Evolutionary conservation across 2,888 invertebrate species (phyloP).

Genomic region (Lasiommata megera): DNA sequence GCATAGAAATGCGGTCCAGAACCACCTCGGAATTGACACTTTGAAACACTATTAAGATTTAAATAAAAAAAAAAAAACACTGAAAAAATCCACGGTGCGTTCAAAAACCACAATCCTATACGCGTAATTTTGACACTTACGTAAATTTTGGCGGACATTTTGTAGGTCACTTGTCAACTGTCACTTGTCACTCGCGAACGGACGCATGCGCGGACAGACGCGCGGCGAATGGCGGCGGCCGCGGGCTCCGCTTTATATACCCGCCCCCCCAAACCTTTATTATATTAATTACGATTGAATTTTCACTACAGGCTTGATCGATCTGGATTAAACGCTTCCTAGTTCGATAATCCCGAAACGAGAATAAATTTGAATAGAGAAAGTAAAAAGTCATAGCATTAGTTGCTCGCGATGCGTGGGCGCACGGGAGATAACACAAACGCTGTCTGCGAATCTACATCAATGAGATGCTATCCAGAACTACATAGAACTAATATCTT

Average conservation of each 20-base stretch:
- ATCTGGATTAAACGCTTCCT: conserved; percentile 69
- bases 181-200: conserved; percentile 71
- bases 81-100: conserved; percentile 53
- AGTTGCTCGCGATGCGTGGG: not conserved
- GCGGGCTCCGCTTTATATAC: conserved; percentile 59
- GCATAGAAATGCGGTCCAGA: conserved; percentile 69
- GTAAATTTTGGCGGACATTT: conserved; percentile 77
- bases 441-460: not conserved
- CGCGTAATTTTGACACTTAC: conserved; percentile 74
- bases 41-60: conserved; percentile 27
- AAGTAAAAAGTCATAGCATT: conserved; percentile 1
- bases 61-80: conserved; percentile 20
- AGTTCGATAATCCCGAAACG: conserved; percentile 48
- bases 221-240: conserved; percentile 71
- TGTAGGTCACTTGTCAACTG: conserved; percentile 55
- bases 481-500: no score
- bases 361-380: conserved; percentile 20
- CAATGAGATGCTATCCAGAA: not conserved
- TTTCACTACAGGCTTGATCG: conserved; percentile 62
- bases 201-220: conserved; percentile 66
- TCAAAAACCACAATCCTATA: conserved; percentile 68
- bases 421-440: not conserved
- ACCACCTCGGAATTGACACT: conserved; percentile 51
- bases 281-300: conserved; percentile 74
- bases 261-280: conserved; percentile 72